Evolutionary conservation across 92 coral and sea anemone species (phyloP), one percentile per base, ranked within the genome.

Genomic region (Zoanthus gigantus): DNA sequence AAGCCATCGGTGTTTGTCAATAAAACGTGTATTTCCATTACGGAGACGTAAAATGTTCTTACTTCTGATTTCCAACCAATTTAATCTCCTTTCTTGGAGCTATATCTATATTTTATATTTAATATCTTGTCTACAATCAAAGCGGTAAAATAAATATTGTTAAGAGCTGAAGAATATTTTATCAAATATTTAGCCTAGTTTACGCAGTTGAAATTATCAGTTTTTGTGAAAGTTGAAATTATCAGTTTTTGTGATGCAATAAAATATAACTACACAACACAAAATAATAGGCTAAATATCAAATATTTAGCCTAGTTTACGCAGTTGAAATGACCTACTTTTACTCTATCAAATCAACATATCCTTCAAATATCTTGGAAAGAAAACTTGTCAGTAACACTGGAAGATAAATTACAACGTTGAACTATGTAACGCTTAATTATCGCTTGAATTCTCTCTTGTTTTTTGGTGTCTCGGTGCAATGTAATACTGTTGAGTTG

Each of bases 381-480:
- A 69, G 11, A 63, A 63, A 63, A 60, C 67, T 0, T 13, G 0
- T 7, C 56, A 50, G 5, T 11, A 50, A 50, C 56, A 50, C 5
- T 11, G 56, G 10, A 50, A 1, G 9, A 50, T 50, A 50, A 7
- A 50, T 50, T 50, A 7, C 5, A 50, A 50, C 56, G 5, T 7
- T 50, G 12, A 50, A 50, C 12, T 3, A 1, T 44, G 66, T 34
- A 46, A 46, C 67, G 37, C 9, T 77, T 81, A 81, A 56, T 75
- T 81, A 50, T 81, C 66, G 6, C 28, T 31, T 5, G 32, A 65
- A 47, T 77, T 91, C 52, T 94, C 97, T 75, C 90, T 90, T 28
- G 73, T 83, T 74, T 92, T 89, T 76, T 93, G 93, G 72, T 92
- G 95, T 90, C 96, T 76, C 18, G 96, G 95, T 6, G 96, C 91